phyloP scores from a whole-genome alignment of 2,113 vertebrate species.

The Pedetes capensis region DNA sequence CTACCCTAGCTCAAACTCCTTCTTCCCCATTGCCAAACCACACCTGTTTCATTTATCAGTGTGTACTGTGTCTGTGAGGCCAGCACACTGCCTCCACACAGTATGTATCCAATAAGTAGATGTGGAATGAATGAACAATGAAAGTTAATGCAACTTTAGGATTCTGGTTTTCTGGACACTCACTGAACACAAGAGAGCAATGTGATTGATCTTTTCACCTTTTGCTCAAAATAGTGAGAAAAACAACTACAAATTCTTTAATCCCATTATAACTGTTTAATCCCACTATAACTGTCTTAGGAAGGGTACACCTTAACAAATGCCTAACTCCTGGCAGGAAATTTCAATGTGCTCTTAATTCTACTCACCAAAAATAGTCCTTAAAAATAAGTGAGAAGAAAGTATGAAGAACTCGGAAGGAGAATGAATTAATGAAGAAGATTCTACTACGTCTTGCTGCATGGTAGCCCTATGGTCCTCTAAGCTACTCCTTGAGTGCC shows the following conservation, averaged over 20 bases:
- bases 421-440: not conserved
- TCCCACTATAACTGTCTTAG: not conserved
- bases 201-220: not conserved
- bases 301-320: not conserved
- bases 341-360: not conserved
- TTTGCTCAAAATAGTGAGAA: not conserved
- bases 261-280: not conserved
- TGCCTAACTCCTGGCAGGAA: not conserved
- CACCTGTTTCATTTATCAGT: not conserved
- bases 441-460: not conserved
- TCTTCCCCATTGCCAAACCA: not conserved
- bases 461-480: not conserved
- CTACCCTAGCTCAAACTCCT: not conserved
- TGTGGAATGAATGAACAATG: not conserved
- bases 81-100: not conserved
- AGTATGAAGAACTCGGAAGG: not conserved
- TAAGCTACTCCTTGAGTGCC: not conserved
- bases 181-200: not conserved
- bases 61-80: not conserved
- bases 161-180: not conserved
- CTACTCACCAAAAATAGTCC: not conserved
- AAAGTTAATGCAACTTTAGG: not conserved
- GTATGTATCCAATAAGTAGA: not conserved
- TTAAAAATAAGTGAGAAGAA: not conserved
- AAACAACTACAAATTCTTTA: not conserved